Conservation (phyloP, 2,888 invertebrate genomes). For the Dioctria linearis region DNA sequence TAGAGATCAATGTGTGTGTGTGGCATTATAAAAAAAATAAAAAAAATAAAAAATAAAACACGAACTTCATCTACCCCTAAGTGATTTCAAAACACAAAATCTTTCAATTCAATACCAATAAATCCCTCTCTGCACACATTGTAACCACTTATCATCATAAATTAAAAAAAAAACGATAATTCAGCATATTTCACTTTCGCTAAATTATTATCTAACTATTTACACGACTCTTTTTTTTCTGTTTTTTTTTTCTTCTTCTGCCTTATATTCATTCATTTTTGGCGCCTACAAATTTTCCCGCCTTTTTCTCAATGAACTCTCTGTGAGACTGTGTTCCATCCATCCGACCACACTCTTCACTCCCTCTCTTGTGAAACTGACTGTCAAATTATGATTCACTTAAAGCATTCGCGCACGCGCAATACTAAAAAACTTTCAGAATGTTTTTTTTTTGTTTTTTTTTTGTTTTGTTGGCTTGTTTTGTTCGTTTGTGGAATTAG, state of each 20-base stretch:
- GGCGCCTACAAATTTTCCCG: conserved; percentile 43
- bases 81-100: background rate
- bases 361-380: conserved; percentile 12
- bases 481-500: conserved; percentile 23
- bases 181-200: conserved; percentile 24
- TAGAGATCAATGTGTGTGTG: too few species aligned
- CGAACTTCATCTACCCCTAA: too few species aligned
- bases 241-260: conserved; percentile 9
- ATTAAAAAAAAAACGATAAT: conserved; percentile 14
- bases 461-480: background rate
- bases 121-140: background rate
- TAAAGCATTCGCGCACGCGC: conserved; percentile 48
- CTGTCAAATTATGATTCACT: conserved; percentile 38
- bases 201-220: conserved; percentile 45
- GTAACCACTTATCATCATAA: background rate
- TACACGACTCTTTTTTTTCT: conserved; percentile 22
- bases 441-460: background rate
- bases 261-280: conserved; percentile 33
- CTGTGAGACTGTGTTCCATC: background rate
- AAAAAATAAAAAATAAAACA: too few species aligned
- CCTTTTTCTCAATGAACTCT: conserved; percentile 44
- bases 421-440: conserved; percentile 7
- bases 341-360: conserved; percentile 40
- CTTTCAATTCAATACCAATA: background rate
- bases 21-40: too few species aligned